phyloP scores from a whole-genome alignment of 23 tunicate species.

The Botrylloides violaceus region DNA sequence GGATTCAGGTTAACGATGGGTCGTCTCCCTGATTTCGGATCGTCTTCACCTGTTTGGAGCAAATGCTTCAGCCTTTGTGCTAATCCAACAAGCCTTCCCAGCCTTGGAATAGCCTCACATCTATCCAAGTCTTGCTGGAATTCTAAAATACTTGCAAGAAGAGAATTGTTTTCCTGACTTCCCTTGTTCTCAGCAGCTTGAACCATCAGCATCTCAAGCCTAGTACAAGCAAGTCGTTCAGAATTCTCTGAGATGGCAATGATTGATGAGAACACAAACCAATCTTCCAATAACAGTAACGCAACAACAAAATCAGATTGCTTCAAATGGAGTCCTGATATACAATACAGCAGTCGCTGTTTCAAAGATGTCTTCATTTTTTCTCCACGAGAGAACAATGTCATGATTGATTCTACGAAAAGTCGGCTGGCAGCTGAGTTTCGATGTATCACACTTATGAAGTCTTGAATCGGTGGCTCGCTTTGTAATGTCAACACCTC shows the following conservation, averaged over 20 bases:
- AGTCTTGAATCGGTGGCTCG: conserved; percentile 86
- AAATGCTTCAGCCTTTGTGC: neutral
- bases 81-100: conserved; percentile 7
- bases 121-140: neutral
- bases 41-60: neutral
- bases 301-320: conserved; percentile 12
- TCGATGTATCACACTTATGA: conserved; percentile 27
- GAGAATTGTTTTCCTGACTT: neutral
- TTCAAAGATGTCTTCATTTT: conserved; percentile 2
- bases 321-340: conserved; percentile 16
- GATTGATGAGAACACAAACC: conserved; percentile 46
- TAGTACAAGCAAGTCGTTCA: conserved; percentile 48
- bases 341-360: conserved; percentile 21
- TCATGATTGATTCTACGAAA: conserved; percentile 9
- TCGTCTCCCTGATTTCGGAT: neutral
- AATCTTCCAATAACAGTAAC: conserved; percentile 20
- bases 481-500: conserved; percentile 44
- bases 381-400: neutral
- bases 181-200: conserved; percentile 2
- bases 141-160: neutral
- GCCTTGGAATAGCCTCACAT: conserved; percentile 16
- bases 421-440: conserved; percentile 12
- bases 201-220: conserved; percentile 29
- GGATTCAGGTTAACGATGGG: neutral
- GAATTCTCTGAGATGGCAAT: conserved; percentile 30